Base-by-base conservation (phyloP, 2,888 invertebrate genomes). In the Lithophane leautieri region DNA sequence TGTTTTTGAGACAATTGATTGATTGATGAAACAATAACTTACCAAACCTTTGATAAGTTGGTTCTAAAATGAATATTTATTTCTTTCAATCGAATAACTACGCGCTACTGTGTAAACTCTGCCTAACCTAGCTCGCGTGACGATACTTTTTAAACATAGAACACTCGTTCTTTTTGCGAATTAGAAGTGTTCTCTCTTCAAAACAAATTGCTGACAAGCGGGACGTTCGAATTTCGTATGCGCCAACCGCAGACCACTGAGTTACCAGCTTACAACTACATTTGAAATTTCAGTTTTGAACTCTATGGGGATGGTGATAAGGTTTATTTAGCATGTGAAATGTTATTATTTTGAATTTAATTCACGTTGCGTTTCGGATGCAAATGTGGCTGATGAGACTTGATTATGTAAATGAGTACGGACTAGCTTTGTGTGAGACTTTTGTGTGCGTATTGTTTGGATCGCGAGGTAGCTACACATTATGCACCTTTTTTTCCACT, bases 171-270 rank as follows among this genome's bases (percentile, higher is more conserved):
- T 95, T 96, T 95, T 96, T 95, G 94, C 94, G 93, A 96, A 95
- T 96, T 96, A 95, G 94, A 96, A 95, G 94, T 95, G 94, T 94
- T 96, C 95, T 95, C 94, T 94, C 92, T 95, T 95, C 95, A 95
- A 96, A 96, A 96, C 94, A 96, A 96, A 96, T 96, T 96, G 96
- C 96, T 96, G 96, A 95, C 96, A 96, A 93, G 94, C 93, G 93
- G 94, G 94, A 94, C 93, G 94, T 93, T 94, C 91, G 90, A 93
- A 94, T 94, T 95, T 94, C 94, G 94, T 82, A 95, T 94, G 90
- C 91, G 90, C 90, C 89, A 92, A 92, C 93, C 93, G 90, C 92
- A 91, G 87, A 90, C 88, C 87, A 88, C 86, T 88, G 85, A 77
- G 81, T 84, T 76, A 76, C 85, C 78, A 87, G 77, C n/a, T 69